Base-by-base conservation (phyloP, 2,888 invertebrate species). In the Volucella inflata region DNA sequence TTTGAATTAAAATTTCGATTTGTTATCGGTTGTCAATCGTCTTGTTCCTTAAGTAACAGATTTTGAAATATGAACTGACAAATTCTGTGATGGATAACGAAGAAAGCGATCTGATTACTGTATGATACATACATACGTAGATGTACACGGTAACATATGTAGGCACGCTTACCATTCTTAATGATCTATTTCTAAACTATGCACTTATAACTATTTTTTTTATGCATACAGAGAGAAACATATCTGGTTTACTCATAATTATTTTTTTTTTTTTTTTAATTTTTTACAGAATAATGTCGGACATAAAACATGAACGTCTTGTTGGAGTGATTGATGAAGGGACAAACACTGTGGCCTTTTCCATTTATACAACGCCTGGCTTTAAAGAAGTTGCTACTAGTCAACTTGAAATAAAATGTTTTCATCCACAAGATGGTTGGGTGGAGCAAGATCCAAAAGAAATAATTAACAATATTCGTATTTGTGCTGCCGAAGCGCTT, bases 251-350 rank as follows among this genome's bases (percentile, higher is more conserved):
- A 14, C 16, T 42, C 2, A 59, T 30, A 8, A 51, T 16, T 50
- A 16, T 44, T 21, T 12, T 6, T 64, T 55, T 44, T 44, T 21
- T 12, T 6, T 64, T 55, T 44, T 62, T 60, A 1, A 10, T 65
- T 9, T 51, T 55, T 71, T 77, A 14, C 80, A 85, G 85, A 64
- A 88, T 80, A 81, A 80, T 87, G 65, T 46, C 87, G 12, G 75
- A 72, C 10, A 59, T 55, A 10, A 79, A 87, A 57, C 82, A 70
- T 51, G 88, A 87, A 59, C 90, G 90, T 17, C 93, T 98, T 46
- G 94, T 99, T 65, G 98, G 97, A 16, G 98, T 98, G 42, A 96
- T 99, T 80, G 98, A 99, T 91, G 98, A 98, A 91, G 98, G 99
- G 87, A 98, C 99, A n/a, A 96, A 97, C 89, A 97, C 97, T 55